phyloP scores from a whole-genome alignment of 37 sponge, comb jelly and placozoan genomes.

The Tethya wilhelma region DNA sequence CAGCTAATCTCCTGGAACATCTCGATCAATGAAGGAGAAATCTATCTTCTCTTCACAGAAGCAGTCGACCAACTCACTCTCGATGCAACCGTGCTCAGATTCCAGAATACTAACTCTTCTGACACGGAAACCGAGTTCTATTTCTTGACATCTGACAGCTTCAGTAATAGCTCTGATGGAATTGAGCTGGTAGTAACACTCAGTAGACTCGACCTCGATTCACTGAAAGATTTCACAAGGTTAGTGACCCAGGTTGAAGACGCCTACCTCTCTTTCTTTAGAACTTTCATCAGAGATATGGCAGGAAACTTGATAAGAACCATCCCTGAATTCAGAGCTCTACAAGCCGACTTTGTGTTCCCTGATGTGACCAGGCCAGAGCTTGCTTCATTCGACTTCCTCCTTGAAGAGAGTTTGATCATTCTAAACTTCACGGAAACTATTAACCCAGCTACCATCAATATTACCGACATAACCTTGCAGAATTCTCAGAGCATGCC shows the following conservation, averaged over 20 bases:
- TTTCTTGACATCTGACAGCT: constrained; percentile 41
- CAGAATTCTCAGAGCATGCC: constrained; percentile 54
- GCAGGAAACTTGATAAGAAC: constrained; percentile 49
- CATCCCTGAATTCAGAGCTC: constrained; percentile 26
- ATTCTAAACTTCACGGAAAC: constrained; percentile 87
- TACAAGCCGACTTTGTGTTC: constrained; percentile 53
- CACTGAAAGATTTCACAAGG: constrained; percentile 66
- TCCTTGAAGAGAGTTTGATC: constrained; percentile 60
- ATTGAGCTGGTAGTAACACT: constrained; percentile 52
- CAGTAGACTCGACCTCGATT: constrained; percentile 68
- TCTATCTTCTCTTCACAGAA: constrained; percentile 80
- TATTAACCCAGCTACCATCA: constrained; percentile 65
- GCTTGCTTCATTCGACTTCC: constrained; percentile 50
- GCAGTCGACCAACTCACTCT: constrained; percentile 65
- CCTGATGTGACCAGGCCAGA: constrained; percentile 69
- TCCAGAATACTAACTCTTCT: constrained; percentile 35
- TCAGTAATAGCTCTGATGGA: constrained; percentile 43
- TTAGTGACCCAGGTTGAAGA: constrained; percentile 59
- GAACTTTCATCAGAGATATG: constrained; percentile 70
- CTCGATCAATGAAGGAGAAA: constrained; percentile 68
- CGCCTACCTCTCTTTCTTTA: constrained; percentile 61
- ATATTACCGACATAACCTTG: constrained; percentile 77
- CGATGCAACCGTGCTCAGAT: constrained; percentile 21
- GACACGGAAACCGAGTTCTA: neutral
- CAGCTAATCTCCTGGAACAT: constrained; percentile 66